These are phyloP conservation scores for Ypsolopha scabrella DNA, from an alignment of 2,888 invertebrate genomes.

Conservation along the genomic window DNA sequence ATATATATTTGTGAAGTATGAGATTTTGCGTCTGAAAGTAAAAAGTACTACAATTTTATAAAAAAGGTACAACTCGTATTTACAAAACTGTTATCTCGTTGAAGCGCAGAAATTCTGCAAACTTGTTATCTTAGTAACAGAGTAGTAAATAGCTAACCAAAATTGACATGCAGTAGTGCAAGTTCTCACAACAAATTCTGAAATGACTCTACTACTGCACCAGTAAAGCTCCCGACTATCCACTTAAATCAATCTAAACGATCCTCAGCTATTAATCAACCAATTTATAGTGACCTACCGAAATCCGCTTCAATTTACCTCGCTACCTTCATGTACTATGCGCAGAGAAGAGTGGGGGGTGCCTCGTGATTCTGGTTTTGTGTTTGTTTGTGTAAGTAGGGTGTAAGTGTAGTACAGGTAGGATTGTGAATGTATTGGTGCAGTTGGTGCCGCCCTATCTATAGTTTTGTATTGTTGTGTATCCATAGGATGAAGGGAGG, in stretches of 20 bases:
- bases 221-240: background rate
- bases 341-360: slow-evolving; percentile 12
- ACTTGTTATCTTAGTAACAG: too few relatives aligned
- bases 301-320: background rate
- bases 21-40: too few relatives aligned
- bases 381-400: slow-evolving; percentile 28
- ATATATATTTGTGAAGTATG: too few relatives aligned
- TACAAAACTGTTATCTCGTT: too few relatives aligned
- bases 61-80: too few relatives aligned
- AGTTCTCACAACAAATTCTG: too few relatives aligned
- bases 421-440: slow-evolving; percentile 23
- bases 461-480: background rate
- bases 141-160: background rate
- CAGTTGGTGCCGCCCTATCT: slow-evolving; percentile 19
- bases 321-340: slow-evolving; percentile 16
- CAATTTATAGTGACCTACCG: background rate
- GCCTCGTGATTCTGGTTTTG: slow-evolving; percentile 20
- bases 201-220: background rate
- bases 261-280: slow-evolving; percentile 2
- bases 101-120: too few relatives aligned
- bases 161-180: background rate
- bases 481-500: background rate
- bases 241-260: slow-evolving; percentile 1
- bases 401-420: slow-evolving; percentile 30
- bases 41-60: too few relatives aligned